Conservation (phyloP, 2,797 vertebrate species). For the Phaenicophaeus curvirostris region DNA sequence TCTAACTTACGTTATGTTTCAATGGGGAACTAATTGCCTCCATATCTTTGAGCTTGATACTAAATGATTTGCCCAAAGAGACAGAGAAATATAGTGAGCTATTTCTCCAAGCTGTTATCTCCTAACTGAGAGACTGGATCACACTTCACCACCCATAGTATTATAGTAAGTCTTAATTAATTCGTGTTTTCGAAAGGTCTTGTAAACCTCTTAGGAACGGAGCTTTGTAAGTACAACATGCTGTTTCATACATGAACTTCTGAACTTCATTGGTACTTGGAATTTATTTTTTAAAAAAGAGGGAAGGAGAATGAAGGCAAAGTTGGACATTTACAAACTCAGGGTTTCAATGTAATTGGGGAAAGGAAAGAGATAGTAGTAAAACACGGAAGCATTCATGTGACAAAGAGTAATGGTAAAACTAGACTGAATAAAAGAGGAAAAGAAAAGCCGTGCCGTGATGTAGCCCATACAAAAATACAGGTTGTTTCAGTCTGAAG, state of each 20-base stretch:
- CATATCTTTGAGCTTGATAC: not conserved
- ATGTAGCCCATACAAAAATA: not conserved
- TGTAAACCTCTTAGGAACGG: conserved; percentile 1
- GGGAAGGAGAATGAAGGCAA: not conserved
- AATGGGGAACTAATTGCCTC: conserved; percentile 17
- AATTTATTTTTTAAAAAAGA: not conserved
- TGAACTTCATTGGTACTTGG: not conserved
- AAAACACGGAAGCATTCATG: not conserved
- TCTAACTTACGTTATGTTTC: not conserved
- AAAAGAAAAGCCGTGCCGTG: not conserved
- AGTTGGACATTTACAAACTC: not conserved
- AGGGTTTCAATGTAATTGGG: not conserved
- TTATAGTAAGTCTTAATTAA: conserved; percentile 18
- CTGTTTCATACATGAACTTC: conserved; percentile 25
- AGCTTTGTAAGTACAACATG: not conserved
- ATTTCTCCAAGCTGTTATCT: conserved; percentile 17
- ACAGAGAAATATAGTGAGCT: not conserved
- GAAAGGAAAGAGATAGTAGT: not conserved
- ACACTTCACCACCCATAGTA: not conserved
- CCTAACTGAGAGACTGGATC: conserved; percentile 16
- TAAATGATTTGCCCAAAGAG: not conserved
- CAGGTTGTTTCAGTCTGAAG: conserved; percentile 33
- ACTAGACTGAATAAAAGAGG: not conserved
- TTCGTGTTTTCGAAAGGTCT: conserved; percentile 28
- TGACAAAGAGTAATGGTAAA: not conserved